These are phyloP conservation scores for Drosophila gunungcola DNA, from an alignment of 1,140 invertebrate genomes.

Conservation along the genomic window DNA sequence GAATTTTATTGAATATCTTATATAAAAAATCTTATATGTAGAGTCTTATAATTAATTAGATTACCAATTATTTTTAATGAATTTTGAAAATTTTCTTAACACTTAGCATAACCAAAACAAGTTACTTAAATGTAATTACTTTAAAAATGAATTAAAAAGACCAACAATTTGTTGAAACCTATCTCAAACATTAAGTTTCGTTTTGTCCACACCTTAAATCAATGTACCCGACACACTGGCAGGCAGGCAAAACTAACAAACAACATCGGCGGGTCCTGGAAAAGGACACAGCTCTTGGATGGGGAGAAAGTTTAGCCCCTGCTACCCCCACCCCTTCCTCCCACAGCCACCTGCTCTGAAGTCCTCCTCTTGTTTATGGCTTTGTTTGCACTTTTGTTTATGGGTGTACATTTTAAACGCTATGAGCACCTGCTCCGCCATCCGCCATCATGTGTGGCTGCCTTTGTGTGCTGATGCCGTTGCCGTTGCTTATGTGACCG, in stretches of 20 bases:
- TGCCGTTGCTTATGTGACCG: conserved; percentile 34
- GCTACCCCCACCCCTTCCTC: not conserved
- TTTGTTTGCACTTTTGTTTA: conserved; percentile 83
- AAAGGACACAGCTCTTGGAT: conserved; percentile 11
- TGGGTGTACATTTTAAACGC: conserved; percentile 82
- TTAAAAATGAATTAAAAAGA: too few species aligned
- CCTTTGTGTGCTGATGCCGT: conserved; percentile 3
- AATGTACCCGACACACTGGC: conserved; percentile 18
- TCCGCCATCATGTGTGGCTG: conserved; percentile 24
- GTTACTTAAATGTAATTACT: not conserved
- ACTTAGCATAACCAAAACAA: too few species aligned
- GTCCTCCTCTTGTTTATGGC: conserved; percentile 73
- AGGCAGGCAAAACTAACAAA: conserved; percentile 38
- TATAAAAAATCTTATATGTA: too few species aligned
- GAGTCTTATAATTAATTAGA: too few species aligned
- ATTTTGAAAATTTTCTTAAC: too few species aligned
- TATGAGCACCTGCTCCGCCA: conserved; percentile 54
- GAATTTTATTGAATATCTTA: too few species aligned
- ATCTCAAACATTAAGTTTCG: not conserved
- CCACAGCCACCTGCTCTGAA: not conserved
- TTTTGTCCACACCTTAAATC: conserved; percentile 1
- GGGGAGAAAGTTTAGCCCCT: conserved; percentile 20
- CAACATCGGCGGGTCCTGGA: conserved; percentile 29
- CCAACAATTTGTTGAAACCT: too few species aligned
- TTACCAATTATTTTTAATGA: too few species aligned